Evolutionary conservation across 2,113 vertebrate genomes (phyloP), one percentile per base, ranked within the genome.

Genomic region (Callospermophilus lateralis): DNA sequence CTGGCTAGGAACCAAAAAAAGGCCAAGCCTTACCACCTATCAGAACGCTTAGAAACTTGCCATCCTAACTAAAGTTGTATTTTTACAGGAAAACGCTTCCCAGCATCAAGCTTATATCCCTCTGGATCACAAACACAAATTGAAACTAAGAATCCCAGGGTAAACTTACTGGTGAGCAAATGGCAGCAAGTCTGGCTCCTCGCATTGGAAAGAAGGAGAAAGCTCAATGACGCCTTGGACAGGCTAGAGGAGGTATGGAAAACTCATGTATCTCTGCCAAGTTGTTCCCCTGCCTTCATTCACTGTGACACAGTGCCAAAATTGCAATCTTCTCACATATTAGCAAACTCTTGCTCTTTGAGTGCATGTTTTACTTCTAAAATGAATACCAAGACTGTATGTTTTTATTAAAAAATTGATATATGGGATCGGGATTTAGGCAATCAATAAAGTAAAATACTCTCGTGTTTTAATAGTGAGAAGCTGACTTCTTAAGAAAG

Each of bases 131-230:
- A 99, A 96, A 84, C 99, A 2, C 99, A 99, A 90, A 99, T 99
- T 0, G 99, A 99, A 98, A 99, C 99, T 74, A 99, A 99, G 98
- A 99, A 99, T 96, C 99, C 99, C 42, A 98, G 99, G 55, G 99
- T 99, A 15, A 99, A 99, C 98, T 98, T 99, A 96, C 97, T 99
- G 97, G 99, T 99, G 96, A 99, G 99, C 98, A 99, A 99, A 97
- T 99, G 99, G 99, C 99, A 99, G 97, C 99, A 99, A 84, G 99
- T 99, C 91, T 99, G 99, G 99, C 99, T 99, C 84, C 99, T 99
- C n/a, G 99, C 99, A 0, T 93, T 99, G 98, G 99, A 99, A 97
- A 98, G 99, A 53, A 98, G 99, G 95, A 99, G 99, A 97, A 99
- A 99, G 97, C 99, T 99, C 81, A 99, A 99, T 0, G 99, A 99